These are phyloP conservation scores for Trichoplusia ni DNA, from an alignment of 1,140 invertebrate genomes.

Conservation along the genomic window DNA sequence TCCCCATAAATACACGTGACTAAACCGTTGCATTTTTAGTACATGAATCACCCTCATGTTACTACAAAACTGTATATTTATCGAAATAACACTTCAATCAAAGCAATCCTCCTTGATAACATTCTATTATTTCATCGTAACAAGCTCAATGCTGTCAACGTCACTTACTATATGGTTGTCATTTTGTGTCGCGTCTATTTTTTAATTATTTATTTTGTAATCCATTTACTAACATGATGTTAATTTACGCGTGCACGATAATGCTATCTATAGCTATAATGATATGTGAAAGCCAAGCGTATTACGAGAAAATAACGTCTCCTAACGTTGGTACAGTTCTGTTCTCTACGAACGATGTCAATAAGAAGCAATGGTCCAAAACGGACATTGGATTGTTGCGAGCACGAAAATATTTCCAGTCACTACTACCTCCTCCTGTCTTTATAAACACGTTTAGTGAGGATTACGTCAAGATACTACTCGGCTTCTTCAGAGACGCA, in stretches of 20 bases:
- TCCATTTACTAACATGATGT: constrained; percentile 44
- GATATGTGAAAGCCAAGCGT: constrained; percentile 16
- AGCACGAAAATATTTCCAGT: constrained; percentile 57
- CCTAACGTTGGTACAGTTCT: constrained; percentile 64
- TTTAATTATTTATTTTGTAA: constrained; percentile 65
- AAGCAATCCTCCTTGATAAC: neutral
- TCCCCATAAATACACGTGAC: no score
- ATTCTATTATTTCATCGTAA: no score
- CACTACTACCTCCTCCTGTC: constrained; percentile 48
- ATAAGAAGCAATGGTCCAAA: constrained; percentile 48
- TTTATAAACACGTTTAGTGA: constrained; percentile 46
- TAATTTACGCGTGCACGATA: constrained; percentile 41
- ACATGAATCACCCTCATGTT: no score
- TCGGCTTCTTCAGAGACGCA: constrained; percentile 54
- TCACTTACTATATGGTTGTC: neutral
- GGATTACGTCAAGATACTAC: constrained; percentile 49
- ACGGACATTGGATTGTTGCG: constrained; percentile 49
- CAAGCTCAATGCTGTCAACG: neutral
- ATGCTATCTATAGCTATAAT: constrained; percentile 38
- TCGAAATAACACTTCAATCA: no score
- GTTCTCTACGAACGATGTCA: constrained; percentile 44
- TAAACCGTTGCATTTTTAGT: no score
- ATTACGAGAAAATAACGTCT: constrained; percentile 2
- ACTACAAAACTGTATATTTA: no score
- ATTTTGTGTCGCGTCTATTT: constrained; percentile 41